Evolutionary conservation across 2,888 invertebrate species (phyloP).

Genomic region (Campaea margaritaria): DNA sequence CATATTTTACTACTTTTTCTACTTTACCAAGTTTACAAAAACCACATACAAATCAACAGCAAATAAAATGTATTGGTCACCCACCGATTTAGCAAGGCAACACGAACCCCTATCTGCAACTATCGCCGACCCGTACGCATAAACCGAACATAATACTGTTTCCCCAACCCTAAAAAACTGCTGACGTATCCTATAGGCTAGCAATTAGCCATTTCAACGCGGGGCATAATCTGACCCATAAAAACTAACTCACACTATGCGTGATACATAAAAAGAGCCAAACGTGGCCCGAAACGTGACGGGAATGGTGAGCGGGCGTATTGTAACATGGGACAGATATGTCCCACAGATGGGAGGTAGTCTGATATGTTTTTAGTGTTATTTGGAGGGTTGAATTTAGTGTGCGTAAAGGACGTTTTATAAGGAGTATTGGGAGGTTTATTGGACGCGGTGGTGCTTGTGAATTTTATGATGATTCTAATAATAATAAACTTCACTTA

Average conservation of each 20-base stretch:
- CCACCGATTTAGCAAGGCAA: constrained; percentile 5
- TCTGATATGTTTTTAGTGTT: constrained; percentile 48
- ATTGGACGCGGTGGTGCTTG: constrained; percentile 6
- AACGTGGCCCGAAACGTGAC: constrained; percentile 41
- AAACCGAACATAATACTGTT: constrained; percentile 29
- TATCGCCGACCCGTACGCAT: constrained; percentile 19
- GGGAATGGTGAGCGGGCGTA: constrained; percentile 31
- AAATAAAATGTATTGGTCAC: neutral
- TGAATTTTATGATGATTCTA: constrained; percentile 1
- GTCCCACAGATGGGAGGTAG: constrained; percentile 49
- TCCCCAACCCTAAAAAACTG: constrained; percentile 37
- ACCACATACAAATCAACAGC: neutral
- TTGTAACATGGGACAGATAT: constrained; percentile 35
- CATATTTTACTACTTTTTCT: too few relatives aligned
- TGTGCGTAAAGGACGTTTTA: constrained; percentile 14
- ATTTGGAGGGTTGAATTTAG: constrained; percentile 36
- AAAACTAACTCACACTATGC: constrained; percentile 47
- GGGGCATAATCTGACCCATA: constrained; percentile 50
- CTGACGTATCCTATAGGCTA: constrained; percentile 39
- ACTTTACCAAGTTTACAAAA: too few relatives aligned
- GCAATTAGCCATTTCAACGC: constrained; percentile 47
- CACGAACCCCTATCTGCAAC: constrained; percentile 28
- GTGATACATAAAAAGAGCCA: constrained; percentile 45
- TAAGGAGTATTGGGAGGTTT: constrained; percentile 29
- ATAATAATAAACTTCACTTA: neutral